A percentile compares a stretch with the other conserved stretches of the same genome.
phyloP scores from a whole-genome alignment of 2,113 vertebrate species.

The Pipa parva region DNA sequence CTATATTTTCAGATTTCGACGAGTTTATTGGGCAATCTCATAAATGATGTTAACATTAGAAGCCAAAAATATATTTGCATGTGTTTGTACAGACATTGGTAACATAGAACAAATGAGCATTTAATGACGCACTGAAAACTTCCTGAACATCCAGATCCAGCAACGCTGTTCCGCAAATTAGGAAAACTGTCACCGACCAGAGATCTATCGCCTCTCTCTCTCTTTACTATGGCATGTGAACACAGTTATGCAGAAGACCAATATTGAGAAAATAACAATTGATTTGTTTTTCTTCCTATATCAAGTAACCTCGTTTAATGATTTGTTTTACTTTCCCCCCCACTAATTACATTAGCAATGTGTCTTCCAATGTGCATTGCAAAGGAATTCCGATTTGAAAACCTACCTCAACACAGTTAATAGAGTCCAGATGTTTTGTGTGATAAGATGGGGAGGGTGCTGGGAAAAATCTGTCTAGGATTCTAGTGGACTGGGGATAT shows the following conservation, averaged over 20 bases:
- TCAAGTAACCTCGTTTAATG: constrained; percentile 18
- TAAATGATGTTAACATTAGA: too few species aligned
- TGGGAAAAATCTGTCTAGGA: constrained; percentile 32
- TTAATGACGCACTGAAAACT: constrained; percentile 15
- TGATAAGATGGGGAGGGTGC: constrained; percentile 42
- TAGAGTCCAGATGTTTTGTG: constrained; percentile 30
- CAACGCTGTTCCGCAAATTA: not conserved
- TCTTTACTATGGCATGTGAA: not conserved
- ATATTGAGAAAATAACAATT: constrained; percentile 18
- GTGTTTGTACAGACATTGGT: too few species aligned
- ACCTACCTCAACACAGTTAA: constrained; percentile 22
- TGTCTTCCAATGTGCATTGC: constrained; percentile 23
- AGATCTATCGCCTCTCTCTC: constrained; percentile 2
- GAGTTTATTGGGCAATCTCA: too few species aligned
- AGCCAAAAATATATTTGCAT: too few species aligned
- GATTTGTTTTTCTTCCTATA: constrained; percentile 15
- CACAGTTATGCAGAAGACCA: constrained; percentile 19
- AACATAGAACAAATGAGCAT: not conserved
- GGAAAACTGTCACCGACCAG: not conserved
- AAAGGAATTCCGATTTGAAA: constrained; percentile 27
- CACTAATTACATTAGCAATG: constrained; percentile 27
- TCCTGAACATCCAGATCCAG: not conserved
- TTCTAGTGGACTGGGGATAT: constrained; percentile 15
- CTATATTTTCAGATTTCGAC: too few species aligned
- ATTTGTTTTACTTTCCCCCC: constrained; percentile 16